Evolutionary conservation across 2,797 vertebrate species (phyloP).

Genomic region (Cheirogaleus major): DNA sequence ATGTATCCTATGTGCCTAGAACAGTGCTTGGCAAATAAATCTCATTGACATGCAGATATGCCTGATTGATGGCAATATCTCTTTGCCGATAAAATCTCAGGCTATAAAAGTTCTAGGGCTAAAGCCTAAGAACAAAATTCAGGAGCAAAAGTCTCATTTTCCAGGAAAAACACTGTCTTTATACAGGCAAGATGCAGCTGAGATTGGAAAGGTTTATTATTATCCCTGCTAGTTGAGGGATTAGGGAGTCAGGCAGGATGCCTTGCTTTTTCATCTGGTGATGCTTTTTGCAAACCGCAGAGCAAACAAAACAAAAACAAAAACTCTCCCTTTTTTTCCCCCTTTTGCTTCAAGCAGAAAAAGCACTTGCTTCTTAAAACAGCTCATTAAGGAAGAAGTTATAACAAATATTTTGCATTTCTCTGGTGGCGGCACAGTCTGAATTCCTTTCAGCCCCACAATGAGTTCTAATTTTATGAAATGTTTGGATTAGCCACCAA

Average conservation of each 20-base stretch:
- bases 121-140: constrained; percentile 11
- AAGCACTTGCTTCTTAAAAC: constrained; percentile 71
- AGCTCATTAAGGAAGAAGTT: constrained; percentile 57
- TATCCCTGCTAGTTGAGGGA: background rate
- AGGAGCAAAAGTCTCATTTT: background rate
- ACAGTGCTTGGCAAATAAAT: background rate
- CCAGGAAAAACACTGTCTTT: background rate
- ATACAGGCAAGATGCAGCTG: background rate
- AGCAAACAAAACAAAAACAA: constrained; percentile 59
- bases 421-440: constrained; percentile 1
- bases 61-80: background rate
- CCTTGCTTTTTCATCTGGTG: constrained; percentile 39
- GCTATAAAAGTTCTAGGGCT: background rate
- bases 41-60: fast-evolving
- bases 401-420: constrained; percentile 74
- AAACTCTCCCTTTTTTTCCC: background rate
- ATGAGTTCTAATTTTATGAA: constrained; percentile 69
- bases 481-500: constrained; percentile 75
- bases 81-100: background rate
- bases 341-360: constrained; percentile 9
- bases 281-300: constrained; percentile 58
- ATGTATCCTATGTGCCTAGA: background rate
- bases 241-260: background rate
- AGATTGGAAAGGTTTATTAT: background rate
- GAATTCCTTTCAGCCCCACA: constrained; percentile 60